Conservation (phyloP, 1,140 invertebrate genomes). For the Zelostemma sp. region DNA sequence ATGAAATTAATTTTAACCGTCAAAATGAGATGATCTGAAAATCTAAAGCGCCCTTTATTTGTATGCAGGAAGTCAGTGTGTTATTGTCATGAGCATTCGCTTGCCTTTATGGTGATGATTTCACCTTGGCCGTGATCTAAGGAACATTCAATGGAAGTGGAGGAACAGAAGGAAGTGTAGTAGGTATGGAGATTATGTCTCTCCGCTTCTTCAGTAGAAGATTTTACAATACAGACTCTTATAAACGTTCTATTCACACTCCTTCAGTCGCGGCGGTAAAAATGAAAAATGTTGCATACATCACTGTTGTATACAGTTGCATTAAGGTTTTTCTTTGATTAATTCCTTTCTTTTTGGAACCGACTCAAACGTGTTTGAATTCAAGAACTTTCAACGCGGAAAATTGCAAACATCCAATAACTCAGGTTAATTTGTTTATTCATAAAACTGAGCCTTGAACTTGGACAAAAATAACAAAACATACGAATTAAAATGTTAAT, state of each 20-base stretch:
- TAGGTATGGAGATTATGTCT: conserved; percentile 3
- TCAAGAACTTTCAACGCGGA: too few species aligned
- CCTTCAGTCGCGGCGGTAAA: not conserved
- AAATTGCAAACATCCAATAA: not conserved
- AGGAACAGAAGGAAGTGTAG: conserved; percentile 10
- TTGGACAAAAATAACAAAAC: too few species aligned
- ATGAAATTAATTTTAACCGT: not conserved
- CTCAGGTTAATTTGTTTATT: not conserved
- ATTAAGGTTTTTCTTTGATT: too few species aligned
- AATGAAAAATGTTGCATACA: not conserved
- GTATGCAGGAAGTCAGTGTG: not conserved
- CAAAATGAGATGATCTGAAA: not conserved
- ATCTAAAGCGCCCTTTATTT: not conserved
- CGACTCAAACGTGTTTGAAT: too few species aligned
- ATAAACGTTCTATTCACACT: conserved; percentile 5
- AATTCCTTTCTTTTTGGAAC: too few species aligned
- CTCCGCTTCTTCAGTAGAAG: not conserved
- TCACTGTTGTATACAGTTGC: not conserved
- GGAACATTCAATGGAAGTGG: conserved; percentile 38
- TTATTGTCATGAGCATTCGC: conserved; percentile 8
- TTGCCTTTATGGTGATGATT: conserved; percentile 43
- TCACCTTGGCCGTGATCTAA: conserved; percentile 59
- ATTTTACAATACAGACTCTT: conserved; percentile 5
- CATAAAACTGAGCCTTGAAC: too few species aligned
- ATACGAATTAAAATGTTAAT: not conserved